phyloP scores from a whole-genome alignment of 1,140 invertebrate species.

The Drosophila nasuta region DNA sequence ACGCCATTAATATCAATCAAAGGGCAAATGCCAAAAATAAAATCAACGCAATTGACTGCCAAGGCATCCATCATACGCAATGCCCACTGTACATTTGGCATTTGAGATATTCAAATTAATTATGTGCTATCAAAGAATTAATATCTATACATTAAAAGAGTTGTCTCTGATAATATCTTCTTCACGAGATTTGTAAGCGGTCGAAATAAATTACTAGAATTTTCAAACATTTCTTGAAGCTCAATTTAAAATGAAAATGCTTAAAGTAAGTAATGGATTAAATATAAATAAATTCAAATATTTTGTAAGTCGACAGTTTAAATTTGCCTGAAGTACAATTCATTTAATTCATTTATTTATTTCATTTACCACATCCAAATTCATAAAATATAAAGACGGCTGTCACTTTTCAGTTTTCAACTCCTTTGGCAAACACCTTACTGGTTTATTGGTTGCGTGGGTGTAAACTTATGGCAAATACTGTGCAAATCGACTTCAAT shows the following conservation, averaged over 20 bases:
- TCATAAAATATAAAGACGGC: neutral
- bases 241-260: no score
- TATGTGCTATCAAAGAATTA: neutral
- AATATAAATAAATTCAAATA: no score
- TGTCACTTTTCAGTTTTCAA: neutral
- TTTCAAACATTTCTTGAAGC: no score
- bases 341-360: no score
- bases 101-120: neutral
- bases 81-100: neutral
- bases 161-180: no score
- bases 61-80: neutral
- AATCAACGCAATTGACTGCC: slow-evolving; percentile 14
- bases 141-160: no score
- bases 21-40: slow-evolving; percentile 25
- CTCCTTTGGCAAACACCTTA: slow-evolving; percentile 12
- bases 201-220: no score
- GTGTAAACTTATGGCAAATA: slow-evolving; percentile 41
- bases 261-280: no score
- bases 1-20: slow-evolving; percentile 47
- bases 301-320: no score
- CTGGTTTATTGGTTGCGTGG: slow-evolving; percentile 27
- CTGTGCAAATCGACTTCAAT: slow-evolving; percentile 8
- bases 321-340: no score
- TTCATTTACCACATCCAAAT: neutral
- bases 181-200: no score